These are phyloP conservation scores for Spodoptera frugiperda DNA, from an alignment of 1,140 invertebrate species.

Conservation along the genomic window DNA sequence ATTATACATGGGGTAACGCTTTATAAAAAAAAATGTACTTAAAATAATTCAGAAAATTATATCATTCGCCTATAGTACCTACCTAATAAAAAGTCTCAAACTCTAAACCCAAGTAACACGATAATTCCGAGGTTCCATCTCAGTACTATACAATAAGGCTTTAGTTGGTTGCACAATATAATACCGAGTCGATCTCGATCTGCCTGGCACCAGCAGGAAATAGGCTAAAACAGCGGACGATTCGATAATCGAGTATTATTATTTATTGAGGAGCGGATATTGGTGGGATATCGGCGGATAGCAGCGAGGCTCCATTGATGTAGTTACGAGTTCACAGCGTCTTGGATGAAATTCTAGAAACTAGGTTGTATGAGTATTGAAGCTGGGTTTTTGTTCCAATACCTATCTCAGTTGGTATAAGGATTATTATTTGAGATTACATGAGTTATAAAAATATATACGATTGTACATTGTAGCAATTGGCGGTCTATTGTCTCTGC, in stretches of 20 bases:
- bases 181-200: slow-evolving; percentile 12
- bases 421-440: no score
- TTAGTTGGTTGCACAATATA: slow-evolving; percentile 8
- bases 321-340: not conserved
- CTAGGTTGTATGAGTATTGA: not conserved
- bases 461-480: no score
- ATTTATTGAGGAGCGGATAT: slow-evolving; percentile 39
- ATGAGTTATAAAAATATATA: no score
- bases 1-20: no score
- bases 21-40: no score
- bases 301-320: not conserved
- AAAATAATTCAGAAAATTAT: no score
- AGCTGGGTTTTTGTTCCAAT: not conserved
- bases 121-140: not conserved
- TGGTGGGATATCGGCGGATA: slow-evolving; percentile 31
- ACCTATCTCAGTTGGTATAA: no score
- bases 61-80: no score
- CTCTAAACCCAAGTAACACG: not conserved
- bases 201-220: not conserved
- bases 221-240: slow-evolving; percentile 35
- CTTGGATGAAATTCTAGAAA: slow-evolving; percentile 1
- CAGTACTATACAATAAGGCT: not conserved
- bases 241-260: slow-evolving; percentile 38
- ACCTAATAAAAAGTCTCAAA: no score
- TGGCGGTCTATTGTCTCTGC: no score